phyloP scores from a whole-genome alignment of 1,140 invertebrate genomes.

The Philopotamus ludificatus region DNA sequence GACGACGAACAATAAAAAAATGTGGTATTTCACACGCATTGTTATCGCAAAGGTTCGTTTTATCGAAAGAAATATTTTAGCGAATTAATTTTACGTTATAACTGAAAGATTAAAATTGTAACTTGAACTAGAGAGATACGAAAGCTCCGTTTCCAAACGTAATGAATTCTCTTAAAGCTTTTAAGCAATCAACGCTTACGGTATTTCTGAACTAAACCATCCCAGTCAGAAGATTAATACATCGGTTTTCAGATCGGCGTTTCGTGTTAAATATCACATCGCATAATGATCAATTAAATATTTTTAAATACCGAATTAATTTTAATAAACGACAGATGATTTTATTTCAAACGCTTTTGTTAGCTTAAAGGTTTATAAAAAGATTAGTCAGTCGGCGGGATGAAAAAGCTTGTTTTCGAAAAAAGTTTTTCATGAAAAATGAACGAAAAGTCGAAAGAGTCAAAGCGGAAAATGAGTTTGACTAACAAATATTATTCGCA shows the following conservation, averaged over 20 bases:
- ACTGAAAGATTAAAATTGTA: constrained; percentile 15
- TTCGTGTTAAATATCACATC: not conserved
- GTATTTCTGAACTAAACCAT: not conserved
- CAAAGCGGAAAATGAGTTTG: constrained; percentile 15
- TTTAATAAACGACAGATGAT: not conserved
- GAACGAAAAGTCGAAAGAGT: constrained; percentile 21
- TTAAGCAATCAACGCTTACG: constrained; percentile 12
- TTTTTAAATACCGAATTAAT: not conserved
- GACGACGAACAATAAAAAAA: no score
- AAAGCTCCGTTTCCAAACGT: constrained; percentile 15
- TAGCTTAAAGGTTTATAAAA: constrained; percentile 20
- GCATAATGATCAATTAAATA: not conserved
- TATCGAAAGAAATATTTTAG: no score
- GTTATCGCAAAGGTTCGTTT: not conserved
- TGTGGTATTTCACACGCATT: not conserved
- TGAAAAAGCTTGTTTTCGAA: constrained; percentile 21
- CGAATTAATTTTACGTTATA: constrained; percentile 13
- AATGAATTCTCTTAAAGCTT: constrained; percentile 24
- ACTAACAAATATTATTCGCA: not conserved
- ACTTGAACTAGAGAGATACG: not conserved
- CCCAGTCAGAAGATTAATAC: constrained; percentile 16
- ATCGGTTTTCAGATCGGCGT: constrained; percentile 15
- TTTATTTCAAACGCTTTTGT: constrained; percentile 7
- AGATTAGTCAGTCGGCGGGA: constrained; percentile 18
- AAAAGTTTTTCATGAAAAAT: constrained; percentile 24